Conservation (phyloP, 2,888 invertebrate species). For the Dione vanillae region DNA sequence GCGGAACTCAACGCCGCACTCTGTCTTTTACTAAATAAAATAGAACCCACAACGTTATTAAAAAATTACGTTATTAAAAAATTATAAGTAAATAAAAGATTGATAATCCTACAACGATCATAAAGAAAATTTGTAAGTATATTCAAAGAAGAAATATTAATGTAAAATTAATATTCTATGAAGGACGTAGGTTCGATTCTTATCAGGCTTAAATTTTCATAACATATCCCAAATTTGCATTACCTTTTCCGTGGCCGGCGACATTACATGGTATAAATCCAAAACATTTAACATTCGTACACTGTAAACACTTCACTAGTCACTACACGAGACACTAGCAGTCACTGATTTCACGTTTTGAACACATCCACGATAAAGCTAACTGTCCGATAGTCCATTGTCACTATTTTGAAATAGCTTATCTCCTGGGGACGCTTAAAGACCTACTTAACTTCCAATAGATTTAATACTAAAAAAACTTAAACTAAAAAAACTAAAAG, state of each 20-base stretch:
- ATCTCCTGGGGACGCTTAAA: background rate
- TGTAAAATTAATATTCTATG: background rate
- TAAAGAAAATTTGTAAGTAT: too few relatives aligned
- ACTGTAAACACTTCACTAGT: constrained; percentile 1
- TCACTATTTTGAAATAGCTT: background rate
- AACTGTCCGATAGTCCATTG: constrained; percentile 13
- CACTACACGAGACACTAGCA: background rate
- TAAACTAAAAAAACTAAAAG: too few relatives aligned
- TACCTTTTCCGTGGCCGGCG: constrained; percentile 44
- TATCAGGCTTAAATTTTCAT: background rate
- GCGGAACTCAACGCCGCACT: too few relatives aligned
- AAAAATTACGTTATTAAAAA: too few relatives aligned
- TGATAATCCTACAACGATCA: background rate
- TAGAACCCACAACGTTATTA: too few relatives aligned
- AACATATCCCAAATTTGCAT: too few relatives aligned
- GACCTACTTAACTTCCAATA: background rate
- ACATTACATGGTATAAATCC: constrained; percentile 40
- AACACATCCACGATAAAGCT: background rate
- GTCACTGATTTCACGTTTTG: background rate
- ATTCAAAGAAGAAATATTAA: too few relatives aligned
- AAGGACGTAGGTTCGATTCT: background rate
- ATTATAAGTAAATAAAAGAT: constrained; percentile 7
- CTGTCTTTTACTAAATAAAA: too few relatives aligned
- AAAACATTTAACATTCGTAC: background rate
- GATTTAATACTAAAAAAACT: too few relatives aligned